Conservation (phyloP, 2,797 vertebrate species). For the Zonotrichia albicollis region DNA sequence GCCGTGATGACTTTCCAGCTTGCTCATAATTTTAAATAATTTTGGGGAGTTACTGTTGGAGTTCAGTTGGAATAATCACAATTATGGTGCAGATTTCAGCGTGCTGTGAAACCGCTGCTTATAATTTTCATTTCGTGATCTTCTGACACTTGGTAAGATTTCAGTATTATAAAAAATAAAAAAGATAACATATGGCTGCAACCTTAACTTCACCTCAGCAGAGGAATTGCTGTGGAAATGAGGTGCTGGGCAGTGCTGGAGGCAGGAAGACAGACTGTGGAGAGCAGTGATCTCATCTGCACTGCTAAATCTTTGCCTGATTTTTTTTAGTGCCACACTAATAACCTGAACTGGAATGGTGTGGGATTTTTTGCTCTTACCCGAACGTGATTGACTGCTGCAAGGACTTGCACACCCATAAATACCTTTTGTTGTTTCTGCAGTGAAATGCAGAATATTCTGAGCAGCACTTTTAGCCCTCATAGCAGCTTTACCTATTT, state of each 20-base stretch:
- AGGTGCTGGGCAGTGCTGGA: background rate
- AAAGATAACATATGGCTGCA: background rate
- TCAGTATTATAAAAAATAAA: background rate
- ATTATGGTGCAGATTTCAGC: background rate
- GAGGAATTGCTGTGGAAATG: background rate
- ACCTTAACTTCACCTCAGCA: slow-evolving; percentile 38
- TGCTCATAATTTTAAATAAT: background rate
- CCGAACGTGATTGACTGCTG: background rate
- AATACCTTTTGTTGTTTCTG: background rate
- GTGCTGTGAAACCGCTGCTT: background rate
- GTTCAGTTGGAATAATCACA: background rate
- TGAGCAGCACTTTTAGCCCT: background rate
- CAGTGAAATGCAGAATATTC: background rate
- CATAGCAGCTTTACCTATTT: background rate
- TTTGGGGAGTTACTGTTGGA: background rate
- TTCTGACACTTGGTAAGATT: background rate
- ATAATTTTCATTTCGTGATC: background rate
- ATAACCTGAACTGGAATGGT: background rate
- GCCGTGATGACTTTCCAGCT: background rate
- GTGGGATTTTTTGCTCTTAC: background rate
- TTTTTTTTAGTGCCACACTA: background rate
- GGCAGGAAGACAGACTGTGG: slow-evolving; percentile 10
- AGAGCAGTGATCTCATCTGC: slow-evolving; percentile 55
- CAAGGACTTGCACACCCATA: background rate
- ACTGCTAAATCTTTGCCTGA: slow-evolving; percentile 31